phyloP scores from a whole-genome alignment of 2,888 invertebrate species.

The Alsophila aescularia region DNA sequence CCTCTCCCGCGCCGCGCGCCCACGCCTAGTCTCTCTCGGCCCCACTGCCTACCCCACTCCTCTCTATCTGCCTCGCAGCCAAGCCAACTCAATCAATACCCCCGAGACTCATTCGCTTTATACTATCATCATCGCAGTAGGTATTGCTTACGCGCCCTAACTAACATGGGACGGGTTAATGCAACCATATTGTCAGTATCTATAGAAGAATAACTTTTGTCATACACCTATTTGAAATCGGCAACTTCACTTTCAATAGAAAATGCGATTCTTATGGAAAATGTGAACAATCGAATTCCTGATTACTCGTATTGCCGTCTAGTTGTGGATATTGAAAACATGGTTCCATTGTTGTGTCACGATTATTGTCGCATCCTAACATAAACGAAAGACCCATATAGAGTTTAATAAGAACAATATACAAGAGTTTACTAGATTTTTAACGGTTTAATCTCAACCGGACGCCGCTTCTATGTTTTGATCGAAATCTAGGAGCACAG shows the following conservation, averaged over 20 bases:
- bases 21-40: constrained; percentile 27
- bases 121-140: background rate
- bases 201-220: no score
- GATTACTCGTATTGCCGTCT: background rate
- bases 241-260: background rate
- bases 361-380: background rate
- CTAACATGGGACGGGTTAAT: background rate
- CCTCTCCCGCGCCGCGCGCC: constrained; percentile 38
- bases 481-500: constrained; percentile 27
- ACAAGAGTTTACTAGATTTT: constrained; percentile 14
- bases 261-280: background rate
- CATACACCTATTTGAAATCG: no score
- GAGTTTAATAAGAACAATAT: background rate
- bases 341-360: background rate
- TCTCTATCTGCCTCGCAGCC: constrained; percentile 21
- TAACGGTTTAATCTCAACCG: constrained; percentile 55
- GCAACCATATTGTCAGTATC: background rate
- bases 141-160: background rate
- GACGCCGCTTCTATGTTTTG: constrained; percentile 72
- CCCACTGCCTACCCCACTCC: constrained; percentile 38
- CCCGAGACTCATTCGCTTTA: background rate
- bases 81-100: constrained; percentile 12
- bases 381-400: background rate
- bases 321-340: background rate
- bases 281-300: background rate